Conservation (phyloP, 1,140 invertebrate species). For the Apis florea region DNA sequence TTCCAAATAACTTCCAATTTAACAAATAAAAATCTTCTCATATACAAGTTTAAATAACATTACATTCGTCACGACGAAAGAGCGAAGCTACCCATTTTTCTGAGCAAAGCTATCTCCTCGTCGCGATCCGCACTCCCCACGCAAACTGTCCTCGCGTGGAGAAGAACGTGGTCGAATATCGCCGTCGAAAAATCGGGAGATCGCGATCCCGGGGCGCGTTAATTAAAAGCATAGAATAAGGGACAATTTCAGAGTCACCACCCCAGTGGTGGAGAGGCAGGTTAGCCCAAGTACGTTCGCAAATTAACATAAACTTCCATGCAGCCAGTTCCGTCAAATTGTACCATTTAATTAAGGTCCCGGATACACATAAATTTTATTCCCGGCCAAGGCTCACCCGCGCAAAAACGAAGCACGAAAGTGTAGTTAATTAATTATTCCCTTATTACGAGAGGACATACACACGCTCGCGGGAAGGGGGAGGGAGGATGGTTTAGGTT, state of each 20-base stretch:
- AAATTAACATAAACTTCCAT: constrained; percentile 61
- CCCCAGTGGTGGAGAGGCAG: not conserved
- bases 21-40: too few relatives aligned
- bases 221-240: constrained; percentile 30
- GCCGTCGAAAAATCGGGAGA: not conserved
- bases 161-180: too few relatives aligned
- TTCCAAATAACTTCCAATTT: too few relatives aligned
- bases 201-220: constrained; percentile 1
- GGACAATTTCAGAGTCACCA: constrained; percentile 17
- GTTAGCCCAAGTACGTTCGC: constrained; percentile 50
- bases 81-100: too few relatives aligned
- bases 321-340: constrained; percentile 47
- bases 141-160: too few relatives aligned
- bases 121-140: too few relatives aligned
- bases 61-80: too few relatives aligned
- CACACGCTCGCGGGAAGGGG: not conserved
- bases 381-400: constrained; percentile 55
- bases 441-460: constrained; percentile 62
- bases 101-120: too few relatives aligned
- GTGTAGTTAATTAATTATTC: constrained; percentile 68
- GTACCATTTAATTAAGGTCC: constrained; percentile 64
- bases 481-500: not conserved
- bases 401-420: constrained; percentile 64
- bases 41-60: too few relatives aligned
- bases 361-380: constrained; percentile 67